These are phyloP conservation scores for Drosophila chauvacae DNA, from an alignment of 1,140 invertebrate species.

Conservation along the genomic window DNA sequence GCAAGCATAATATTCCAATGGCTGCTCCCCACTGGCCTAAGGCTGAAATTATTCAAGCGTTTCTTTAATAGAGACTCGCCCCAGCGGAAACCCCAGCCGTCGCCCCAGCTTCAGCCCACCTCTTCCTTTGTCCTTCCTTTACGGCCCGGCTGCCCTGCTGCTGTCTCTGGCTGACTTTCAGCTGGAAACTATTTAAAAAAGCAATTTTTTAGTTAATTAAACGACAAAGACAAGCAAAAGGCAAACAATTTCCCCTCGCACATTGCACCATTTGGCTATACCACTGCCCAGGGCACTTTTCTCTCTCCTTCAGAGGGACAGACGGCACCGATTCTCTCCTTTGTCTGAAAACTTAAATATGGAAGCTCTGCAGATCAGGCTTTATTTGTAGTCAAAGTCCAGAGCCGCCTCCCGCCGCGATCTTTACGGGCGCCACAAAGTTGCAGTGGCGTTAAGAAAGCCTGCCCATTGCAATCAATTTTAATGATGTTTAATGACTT, in stretches of 20 bases:
- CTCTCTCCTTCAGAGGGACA: background rate
- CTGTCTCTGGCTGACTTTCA: slow-evolving; percentile 38
- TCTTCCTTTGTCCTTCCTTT: slow-evolving; percentile 11
- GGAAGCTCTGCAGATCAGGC: slow-evolving; percentile 10
- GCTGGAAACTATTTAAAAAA: slow-evolving; percentile 71
- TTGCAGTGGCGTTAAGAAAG: slow-evolving; percentile 19
- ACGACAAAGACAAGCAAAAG: slow-evolving; percentile 74
- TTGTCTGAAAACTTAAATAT: slow-evolving; percentile 3
- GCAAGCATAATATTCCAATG: slow-evolving; percentile 67
- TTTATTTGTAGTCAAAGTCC: background rate
- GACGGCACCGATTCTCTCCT: background rate
- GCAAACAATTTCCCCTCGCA: slow-evolving; percentile 57
- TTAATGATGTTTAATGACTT: slow-evolving; percentile 74
- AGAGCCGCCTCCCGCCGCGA: slow-evolving; percentile 41
- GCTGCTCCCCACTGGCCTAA: slow-evolving; percentile 59
- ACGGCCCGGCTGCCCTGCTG: background rate
- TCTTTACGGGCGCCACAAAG: slow-evolving; percentile 14
- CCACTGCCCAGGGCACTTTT: slow-evolving; percentile 32
- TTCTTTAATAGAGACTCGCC: slow-evolving; percentile 59
- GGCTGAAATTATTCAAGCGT: slow-evolving; percentile 70
- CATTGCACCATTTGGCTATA: slow-evolving; percentile 43
- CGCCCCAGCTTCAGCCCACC: background rate
- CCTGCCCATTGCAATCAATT: slow-evolving; percentile 52
- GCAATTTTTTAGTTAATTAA: slow-evolving; percentile 84
- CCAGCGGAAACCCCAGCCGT: slow-evolving; percentile 20